These are phyloP conservation scores for Beaufortia kweichowensis DNA, from an alignment of 2,113 vertebrate genomes.

Conservation along the genomic window DNA sequence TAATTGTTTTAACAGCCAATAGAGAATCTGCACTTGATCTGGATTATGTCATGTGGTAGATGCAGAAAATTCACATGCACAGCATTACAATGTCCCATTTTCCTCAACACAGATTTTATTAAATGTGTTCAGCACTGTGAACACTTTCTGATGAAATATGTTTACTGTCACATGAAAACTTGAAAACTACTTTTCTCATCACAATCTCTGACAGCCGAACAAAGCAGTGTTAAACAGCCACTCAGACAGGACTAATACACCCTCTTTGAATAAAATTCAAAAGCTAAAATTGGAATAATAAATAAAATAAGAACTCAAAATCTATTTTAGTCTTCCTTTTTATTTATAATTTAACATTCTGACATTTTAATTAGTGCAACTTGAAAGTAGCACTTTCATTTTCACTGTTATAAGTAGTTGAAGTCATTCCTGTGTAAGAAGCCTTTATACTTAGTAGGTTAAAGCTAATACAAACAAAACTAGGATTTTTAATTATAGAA, in stretches of 20 bases:
- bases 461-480: slow-evolving; percentile 63
- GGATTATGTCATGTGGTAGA: background rate
- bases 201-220: slow-evolving; percentile 60
- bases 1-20: no score
- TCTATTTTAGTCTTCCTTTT: slow-evolving; percentile 37
- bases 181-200: slow-evolving; percentile 70
- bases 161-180: slow-evolving; percentile 71
- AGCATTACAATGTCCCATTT: slow-evolving; percentile 14
- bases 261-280: no score
- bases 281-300: slow-evolving; percentile 43
- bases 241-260: slow-evolving; percentile 60
- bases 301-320: slow-evolving; percentile 57
- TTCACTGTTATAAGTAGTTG: slow-evolving; percentile 65
- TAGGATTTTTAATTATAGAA: slow-evolving; percentile 66
- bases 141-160: slow-evolving; percentile 73
- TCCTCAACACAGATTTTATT: background rate
- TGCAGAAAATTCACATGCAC: slow-evolving; percentile 12
- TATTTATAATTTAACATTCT: slow-evolving; percentile 61
- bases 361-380: slow-evolving; percentile 62
- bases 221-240: slow-evolving; percentile 70
- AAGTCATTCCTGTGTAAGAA: slow-evolving; percentile 54
- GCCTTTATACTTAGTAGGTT: slow-evolving; percentile 55
- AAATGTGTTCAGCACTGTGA: slow-evolving; percentile 39
- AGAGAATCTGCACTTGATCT: no score
- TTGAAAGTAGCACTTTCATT: slow-evolving; percentile 63